Evolutionary conservation across 2,888 invertebrate species (phyloP), one percentile per base, ranked within the genome.

Genomic region (Macaria liturata): DNA sequence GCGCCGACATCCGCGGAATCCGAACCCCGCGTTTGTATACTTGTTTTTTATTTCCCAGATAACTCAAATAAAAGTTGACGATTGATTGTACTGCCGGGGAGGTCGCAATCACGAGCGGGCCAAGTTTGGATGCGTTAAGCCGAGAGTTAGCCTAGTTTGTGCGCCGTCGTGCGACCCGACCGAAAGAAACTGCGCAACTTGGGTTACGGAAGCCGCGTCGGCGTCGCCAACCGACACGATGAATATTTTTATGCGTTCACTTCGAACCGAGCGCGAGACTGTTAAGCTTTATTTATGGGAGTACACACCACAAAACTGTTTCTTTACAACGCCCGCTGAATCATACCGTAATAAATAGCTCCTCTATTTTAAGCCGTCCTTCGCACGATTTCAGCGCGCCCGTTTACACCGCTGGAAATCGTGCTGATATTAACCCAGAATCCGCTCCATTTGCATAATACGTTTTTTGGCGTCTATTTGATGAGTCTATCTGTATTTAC

Each of bases 51-150:
- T 86, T 87, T 83, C 74, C 68, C 62, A 81, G 81, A 85, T 80
- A 91, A 90, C 80, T 86, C 84, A 90, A 91, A 91, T 86, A 91
- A 86, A 91, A 89, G 85, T 89, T 88, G 84, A 88, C 86, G 86
- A 90, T 90, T 89, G 90, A 91, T 90, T 91, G 87, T 85, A 80
- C 82, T 84, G 83, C 80, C 68, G 76, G 76, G 75, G 71, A 80
- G 77, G 68, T 80, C 78, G 84, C 84, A 83, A 90, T 90, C 84
- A 85, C 80, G 72, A 72, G 64, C 68, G 66, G 74, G 66, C 55
- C 61, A 76, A 79, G 75, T 77, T 77, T 76, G 68, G 76, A 76
- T 81, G 82, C 81, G 80, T 81, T 78, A 79, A 80, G 75, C 75
- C 71, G 70, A 70, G 74, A 79, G 78, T 75, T 73, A 73, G 72